Percentiles rank a stretch among this genome's conserved stretches.
phyloP scores from a whole-genome alignment of 2,888 invertebrate genomes.

The Drosophila paranaensis region DNA sequence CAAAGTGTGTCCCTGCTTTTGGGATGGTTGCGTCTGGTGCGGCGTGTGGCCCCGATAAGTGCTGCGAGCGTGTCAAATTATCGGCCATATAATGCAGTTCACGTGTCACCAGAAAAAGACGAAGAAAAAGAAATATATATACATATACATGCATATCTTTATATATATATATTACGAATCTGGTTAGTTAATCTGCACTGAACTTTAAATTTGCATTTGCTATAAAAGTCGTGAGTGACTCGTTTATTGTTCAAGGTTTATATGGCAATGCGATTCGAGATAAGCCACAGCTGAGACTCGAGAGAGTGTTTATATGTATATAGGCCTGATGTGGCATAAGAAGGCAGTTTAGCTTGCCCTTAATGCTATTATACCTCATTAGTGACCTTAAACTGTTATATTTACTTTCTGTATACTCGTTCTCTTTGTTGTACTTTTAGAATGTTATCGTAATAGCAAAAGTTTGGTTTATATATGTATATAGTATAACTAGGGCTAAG shows the following conservation, averaged over 20 bases:
- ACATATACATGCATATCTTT: neutral
- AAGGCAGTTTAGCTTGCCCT: neutral
- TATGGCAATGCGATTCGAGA: constrained; percentile 29
- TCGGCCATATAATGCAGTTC: constrained; percentile 73
- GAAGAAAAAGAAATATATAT: constrained; percentile 4
- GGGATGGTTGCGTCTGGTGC: constrained; percentile 48
- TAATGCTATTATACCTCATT: neutral
- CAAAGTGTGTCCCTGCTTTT: constrained; percentile 72
- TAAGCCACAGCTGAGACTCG: constrained; percentile 13
- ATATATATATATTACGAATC: constrained; percentile 9
- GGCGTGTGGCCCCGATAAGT: constrained; percentile 70
- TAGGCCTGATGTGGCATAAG: neutral
- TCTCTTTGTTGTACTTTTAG: neutral
- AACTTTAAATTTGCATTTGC: constrained; percentile 47
- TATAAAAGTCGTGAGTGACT: constrained; percentile 6
- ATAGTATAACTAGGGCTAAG: neutral
- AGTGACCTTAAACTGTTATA: too few species aligned
- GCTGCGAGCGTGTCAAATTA: constrained; percentile 72
- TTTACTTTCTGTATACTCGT: neutral
- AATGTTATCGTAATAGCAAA: neutral
- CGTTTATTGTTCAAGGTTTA: constrained; percentile 21
- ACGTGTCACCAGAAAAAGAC: constrained; percentile 56
- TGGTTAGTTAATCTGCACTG: constrained; percentile 30
- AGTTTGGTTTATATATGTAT: too few species aligned
- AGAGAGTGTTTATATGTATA: constrained; percentile 10